Evolutionary conservation across 2,113 vertebrate species (phyloP), one percentile per base, ranked within the genome.

Genomic region (Zosterops hypoxanthus): DNA sequence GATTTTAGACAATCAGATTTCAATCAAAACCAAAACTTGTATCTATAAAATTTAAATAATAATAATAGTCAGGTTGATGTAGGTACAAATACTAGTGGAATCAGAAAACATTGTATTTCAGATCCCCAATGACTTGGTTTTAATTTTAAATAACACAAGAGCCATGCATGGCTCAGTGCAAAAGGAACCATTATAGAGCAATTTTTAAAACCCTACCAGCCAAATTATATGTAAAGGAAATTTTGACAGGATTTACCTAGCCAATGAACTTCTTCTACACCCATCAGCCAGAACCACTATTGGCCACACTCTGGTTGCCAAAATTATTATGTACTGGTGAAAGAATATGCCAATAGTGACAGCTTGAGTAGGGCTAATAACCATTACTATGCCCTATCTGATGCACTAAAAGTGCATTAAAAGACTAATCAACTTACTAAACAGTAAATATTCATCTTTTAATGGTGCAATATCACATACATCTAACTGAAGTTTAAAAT

Each of bases 201-300:
- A 47, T 86, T 71, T 88, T 86, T 79, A 95, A 96, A 96, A 66
- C 64, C 4, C 26, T 78, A 49, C 57, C 55, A 94, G 61, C 33
- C 91, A 95, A 95, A 86, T 25, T 82, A 24, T 23, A 50, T 63
- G 68, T 52, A 91, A 94, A 94, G 82, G 60, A 97, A 97, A 96
- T 77, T 57, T 89, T 94, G 84, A 80, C n/a, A 86, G 61, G 15
- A 59, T 82, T 80, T 19, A n/a, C n/a, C n/a, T n/a, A 28, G 55
- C 75, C 25, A 25, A 78, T 53, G 47, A 86, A 71, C 34, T 63
- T 50, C 14, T 80, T 50, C 14, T 80, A 14, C 66, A 44, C n/a
- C 79, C 93, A 70, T 69, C 88, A 84, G 52, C 80, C 66, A 91
- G 83, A 85, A 42, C 52, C 69, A 39, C 42, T 75, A 55, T 5